These are phyloP conservation scores for Pristiophorus japonicus DNA, from an alignment of 2,113 vertebrate species.

Conservation along the genomic window DNA sequence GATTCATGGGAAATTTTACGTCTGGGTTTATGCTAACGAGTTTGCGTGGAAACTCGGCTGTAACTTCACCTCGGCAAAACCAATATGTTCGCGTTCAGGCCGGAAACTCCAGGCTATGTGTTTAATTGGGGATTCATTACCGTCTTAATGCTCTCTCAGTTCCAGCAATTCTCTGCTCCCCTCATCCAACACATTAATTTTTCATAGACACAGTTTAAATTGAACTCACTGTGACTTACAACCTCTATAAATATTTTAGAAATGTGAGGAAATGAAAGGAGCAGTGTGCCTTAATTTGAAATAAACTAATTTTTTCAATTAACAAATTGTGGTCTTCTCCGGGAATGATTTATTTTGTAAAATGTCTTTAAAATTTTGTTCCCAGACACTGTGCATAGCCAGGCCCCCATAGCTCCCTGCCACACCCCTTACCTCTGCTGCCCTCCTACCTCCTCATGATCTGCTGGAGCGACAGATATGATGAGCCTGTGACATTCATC, in stretches of 20 bases:
- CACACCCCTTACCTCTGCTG: background rate
- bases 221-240: constrained; percentile 2
- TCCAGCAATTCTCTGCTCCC: background rate
- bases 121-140: background rate
- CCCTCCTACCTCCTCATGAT: background rate
- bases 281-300: background rate
- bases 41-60: background rate
- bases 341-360: background rate
- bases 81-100: background rate
- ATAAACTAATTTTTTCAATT: background rate
- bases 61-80: background rate
- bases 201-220: background rate
- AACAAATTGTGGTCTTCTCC: background rate
- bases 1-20: background rate
- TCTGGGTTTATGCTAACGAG: background rate
- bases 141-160: background rate
- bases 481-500: background rate
- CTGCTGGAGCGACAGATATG: background rate
- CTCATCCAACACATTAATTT: background rate
- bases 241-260: background rate
- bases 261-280: background rate
- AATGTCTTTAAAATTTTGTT: background rate
- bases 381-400: background rate
- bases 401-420: background rate
- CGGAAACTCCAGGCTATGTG: background rate